These are phyloP conservation scores for Leptobrachium leishanense DNA, from an alignment of 2,113 vertebrate genomes.

Conservation along the genomic window DNA sequence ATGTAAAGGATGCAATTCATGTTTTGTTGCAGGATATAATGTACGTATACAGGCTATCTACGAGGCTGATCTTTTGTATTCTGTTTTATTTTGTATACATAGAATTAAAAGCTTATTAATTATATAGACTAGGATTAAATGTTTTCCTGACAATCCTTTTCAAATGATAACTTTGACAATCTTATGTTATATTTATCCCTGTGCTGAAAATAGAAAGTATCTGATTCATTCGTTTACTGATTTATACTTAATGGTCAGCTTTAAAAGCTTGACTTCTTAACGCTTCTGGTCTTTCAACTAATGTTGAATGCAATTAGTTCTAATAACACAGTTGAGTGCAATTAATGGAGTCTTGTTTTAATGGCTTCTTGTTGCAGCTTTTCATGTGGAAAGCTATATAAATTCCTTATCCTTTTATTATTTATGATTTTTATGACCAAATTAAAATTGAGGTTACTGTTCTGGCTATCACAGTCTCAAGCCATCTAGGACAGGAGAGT, in stretches of 20 bases:
- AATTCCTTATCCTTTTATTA: slow-evolving; percentile 47
- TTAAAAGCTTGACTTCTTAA: slow-evolving; percentile 46
- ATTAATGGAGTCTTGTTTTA: slow-evolving; percentile 46
- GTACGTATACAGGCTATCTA: too few species aligned
- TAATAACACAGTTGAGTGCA: slow-evolving; percentile 48
- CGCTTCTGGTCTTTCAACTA: slow-evolving; percentile 45
- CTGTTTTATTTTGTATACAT: too few species aligned
- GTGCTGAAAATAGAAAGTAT: slow-evolving; percentile 20
- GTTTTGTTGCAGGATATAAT: too few species aligned
- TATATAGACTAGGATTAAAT: too few species aligned
- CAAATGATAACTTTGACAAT: slow-evolving; percentile 6
- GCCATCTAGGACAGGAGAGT: slow-evolving; percentile 27
- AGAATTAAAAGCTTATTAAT: too few species aligned
- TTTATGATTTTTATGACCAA: slow-evolving; percentile 47
- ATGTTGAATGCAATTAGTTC: slow-evolving; percentile 47
- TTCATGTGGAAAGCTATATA: slow-evolving; percentile 45
- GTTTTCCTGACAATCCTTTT: background rate
- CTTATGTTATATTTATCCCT: slow-evolving; percentile 27
- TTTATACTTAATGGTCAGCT: slow-evolving; percentile 49
- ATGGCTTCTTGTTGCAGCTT: slow-evolving; percentile 46
- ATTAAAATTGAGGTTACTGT: slow-evolving; percentile 38
- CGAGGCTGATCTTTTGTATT: too few species aligned
- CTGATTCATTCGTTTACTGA: slow-evolving; percentile 40
- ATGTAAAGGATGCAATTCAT: too few species aligned
- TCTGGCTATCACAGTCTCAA: slow-evolving; percentile 22